These are phyloP conservation scores for Siphamia tubifer DNA, from an alignment of 2,113 vertebrate species.

Conservation along the genomic window DNA sequence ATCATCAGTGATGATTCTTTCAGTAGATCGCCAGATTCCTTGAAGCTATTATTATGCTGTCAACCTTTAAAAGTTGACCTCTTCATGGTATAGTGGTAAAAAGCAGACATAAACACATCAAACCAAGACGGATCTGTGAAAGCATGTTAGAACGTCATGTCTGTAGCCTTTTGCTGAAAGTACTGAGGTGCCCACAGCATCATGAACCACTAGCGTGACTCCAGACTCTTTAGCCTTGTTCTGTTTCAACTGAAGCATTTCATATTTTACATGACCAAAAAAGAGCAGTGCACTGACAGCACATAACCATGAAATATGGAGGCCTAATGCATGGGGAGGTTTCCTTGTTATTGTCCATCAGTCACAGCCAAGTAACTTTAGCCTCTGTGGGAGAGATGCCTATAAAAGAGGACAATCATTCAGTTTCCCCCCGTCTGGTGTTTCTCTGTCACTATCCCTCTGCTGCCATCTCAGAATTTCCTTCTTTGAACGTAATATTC, in stretches of 20 bases:
- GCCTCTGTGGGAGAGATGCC: constrained; percentile 35
- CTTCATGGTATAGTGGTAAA: no score
- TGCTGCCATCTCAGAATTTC: constrained; percentile 13
- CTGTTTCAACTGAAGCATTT: constrained; percentile 22
- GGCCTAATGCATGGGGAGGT: not conserved
- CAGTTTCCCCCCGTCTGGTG: constrained; percentile 17
- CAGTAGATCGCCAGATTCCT: no score
- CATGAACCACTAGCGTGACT: not conserved
- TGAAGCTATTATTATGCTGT: no score
- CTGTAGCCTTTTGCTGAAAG: not conserved
- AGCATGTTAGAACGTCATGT: no score
- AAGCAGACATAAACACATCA: no score
- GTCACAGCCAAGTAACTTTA: constrained; percentile 50
- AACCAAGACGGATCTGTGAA: no score
- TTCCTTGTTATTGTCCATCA: constrained; percentile 48
- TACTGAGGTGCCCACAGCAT: not conserved
- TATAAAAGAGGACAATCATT: constrained; percentile 3
- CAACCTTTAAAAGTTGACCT: no score
- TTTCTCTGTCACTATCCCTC: constrained; percentile 36
- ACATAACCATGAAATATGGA: constrained; percentile 34
- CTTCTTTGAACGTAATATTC: constrained; percentile 37
- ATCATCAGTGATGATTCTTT: no score
- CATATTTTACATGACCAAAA: constrained; percentile 14
- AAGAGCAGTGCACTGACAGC: constrained; percentile 6
- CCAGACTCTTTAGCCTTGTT: not conserved